A percentile compares a stretch with the other conserved stretches of the same genome.
phyloP scores from a whole-genome alignment of 2,888 invertebrate species.

The Microplitis deprimator region DNA sequence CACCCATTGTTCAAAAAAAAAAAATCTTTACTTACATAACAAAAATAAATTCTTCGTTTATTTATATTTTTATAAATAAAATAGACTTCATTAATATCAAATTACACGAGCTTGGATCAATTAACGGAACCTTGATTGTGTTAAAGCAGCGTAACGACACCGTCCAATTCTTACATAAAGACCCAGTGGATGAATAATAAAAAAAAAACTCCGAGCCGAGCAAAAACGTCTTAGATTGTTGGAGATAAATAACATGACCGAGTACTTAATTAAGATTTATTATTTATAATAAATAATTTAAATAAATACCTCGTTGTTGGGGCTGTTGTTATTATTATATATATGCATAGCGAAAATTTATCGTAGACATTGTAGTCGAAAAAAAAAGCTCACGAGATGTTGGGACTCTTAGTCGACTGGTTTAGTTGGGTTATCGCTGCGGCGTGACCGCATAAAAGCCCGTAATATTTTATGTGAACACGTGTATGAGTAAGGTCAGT shows the following conservation, averaged over 20 bases:
- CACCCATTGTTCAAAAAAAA: constrained; percentile 2
- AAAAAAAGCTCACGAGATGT: constrained; percentile 12
- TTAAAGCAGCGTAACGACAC: constrained; percentile 58
- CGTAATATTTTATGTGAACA: constrained; percentile 66
- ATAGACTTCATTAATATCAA: neutral
- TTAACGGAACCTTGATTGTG: constrained; percentile 59
- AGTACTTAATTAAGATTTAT: neutral
- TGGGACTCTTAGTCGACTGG: constrained; percentile 38
- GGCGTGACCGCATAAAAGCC: constrained; percentile 52
- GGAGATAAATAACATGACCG: neutral
- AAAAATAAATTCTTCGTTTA: neutral
- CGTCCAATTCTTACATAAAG: constrained; percentile 45
- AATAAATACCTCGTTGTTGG: neutral
- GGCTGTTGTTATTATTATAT: neutral
- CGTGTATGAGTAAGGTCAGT: constrained; percentile 68
- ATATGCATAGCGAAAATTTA: neutral
- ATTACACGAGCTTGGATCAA: constrained; percentile 46
- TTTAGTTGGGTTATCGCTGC: constrained; percentile 46
- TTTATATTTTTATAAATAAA: constrained; percentile 2
- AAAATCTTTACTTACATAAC: neutral
- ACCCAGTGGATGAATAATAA: neutral
- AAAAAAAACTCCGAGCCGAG: too few species aligned
- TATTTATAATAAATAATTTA: neutral
- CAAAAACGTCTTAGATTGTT: neutral
- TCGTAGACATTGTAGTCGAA: neutral